Conservation (phyloP, 1,140 invertebrate species). For the Leptopilina clavipes region DNA sequence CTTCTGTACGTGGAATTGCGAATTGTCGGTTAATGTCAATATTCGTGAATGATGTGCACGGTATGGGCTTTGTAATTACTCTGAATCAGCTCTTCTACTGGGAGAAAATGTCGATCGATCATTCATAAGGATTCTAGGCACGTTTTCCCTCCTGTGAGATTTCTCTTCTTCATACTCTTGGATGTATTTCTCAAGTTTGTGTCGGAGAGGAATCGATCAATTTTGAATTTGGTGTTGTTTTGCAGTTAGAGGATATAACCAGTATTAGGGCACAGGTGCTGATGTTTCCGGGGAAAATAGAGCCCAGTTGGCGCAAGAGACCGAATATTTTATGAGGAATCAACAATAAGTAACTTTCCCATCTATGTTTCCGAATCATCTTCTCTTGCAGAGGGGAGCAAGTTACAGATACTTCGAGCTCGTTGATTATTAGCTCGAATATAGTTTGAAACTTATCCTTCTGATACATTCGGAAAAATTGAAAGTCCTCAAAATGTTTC, state of each 20-base stretch:
- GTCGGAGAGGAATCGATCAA: constrained; percentile 27
- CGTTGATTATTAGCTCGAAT: neutral
- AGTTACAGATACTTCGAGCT: constrained; percentile 35
- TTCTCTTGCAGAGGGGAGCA: constrained; percentile 38
- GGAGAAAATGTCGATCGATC: constrained; percentile 13
- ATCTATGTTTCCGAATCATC: constrained; percentile 48
- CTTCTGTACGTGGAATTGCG: neutral
- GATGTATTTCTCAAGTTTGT: neutral
- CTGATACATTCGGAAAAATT: too few species aligned
- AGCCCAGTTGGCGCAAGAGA: constrained; percentile 48
- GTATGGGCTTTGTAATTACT: neutral
- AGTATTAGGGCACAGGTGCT: constrained; percentile 57
- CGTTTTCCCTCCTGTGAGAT: constrained; percentile 13
- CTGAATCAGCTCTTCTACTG: constrained; percentile 7
- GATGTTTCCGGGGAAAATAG: constrained; percentile 50
- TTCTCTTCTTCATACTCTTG: constrained; percentile 7
- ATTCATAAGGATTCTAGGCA: neutral
- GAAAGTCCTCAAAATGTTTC: too few species aligned
- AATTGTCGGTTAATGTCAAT: neutral
- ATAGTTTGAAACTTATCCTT: constrained; percentile 25
- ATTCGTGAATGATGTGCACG: neutral
- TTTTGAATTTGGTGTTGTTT: constrained; percentile 6
- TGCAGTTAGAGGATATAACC: constrained; percentile 20
- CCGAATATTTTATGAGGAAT: constrained; percentile 62
- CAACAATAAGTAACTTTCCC: constrained; percentile 48